phyloP scores from a whole-genome alignment of 92 coral and sea anemone species.

The Anthopleura xanthogrammica region DNA sequence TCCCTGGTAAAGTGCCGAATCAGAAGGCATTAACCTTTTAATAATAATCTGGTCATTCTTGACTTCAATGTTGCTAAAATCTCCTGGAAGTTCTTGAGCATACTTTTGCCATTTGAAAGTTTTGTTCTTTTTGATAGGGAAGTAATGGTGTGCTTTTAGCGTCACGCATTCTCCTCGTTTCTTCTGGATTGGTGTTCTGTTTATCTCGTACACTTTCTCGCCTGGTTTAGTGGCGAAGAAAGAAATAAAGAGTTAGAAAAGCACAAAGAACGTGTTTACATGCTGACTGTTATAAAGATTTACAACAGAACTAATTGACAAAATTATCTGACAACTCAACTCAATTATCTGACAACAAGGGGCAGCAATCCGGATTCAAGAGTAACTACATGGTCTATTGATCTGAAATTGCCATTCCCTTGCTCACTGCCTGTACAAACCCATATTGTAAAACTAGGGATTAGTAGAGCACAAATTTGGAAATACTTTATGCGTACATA shows the following conservation, averaged over 20 bases:
- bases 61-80: constrained; percentile 32
- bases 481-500: too few species aligned
- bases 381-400: too few species aligned
- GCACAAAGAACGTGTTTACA: too few species aligned
- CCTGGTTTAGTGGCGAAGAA: background rate
- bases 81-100: constrained; percentile 8
- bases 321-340: too few species aligned
- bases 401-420: too few species aligned
- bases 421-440: too few species aligned
- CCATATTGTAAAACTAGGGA: too few species aligned
- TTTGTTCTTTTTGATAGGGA: constrained; percentile 18
- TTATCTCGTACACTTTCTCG: constrained; percentile 31
- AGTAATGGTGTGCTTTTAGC: constrained; percentile 54
- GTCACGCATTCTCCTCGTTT: constrained; percentile 75
- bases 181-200: constrained; percentile 51
- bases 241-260: background rate
- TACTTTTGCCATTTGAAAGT: constrained; percentile 57
- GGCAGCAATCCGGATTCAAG: too few species aligned
- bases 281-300: too few species aligned
- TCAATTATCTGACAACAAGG: too few species aligned
- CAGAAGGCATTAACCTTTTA: constrained; percentile 42
- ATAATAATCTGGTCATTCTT: constrained; percentile 39
- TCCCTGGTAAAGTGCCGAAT: constrained; percentile 82
- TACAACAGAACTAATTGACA: too few species aligned
- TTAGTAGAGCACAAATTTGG: too few species aligned